Evolutionary conservation across 2,797 vertebrate genomes (phyloP).

Genomic region (Chrosomus eos): DNA sequence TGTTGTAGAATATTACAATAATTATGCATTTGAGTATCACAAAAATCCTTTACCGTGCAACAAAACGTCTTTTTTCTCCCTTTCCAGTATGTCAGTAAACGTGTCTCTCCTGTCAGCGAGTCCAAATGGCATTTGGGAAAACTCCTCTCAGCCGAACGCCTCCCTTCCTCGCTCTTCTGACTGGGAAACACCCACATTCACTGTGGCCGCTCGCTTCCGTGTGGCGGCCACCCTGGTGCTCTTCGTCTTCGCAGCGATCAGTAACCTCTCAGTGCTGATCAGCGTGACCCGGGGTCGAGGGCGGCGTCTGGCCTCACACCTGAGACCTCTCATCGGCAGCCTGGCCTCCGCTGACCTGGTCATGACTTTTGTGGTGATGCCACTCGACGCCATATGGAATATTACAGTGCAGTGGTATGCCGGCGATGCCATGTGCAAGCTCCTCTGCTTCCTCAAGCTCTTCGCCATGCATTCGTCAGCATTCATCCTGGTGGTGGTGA

Average conservation of each 20-base stretch:
- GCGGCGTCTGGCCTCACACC: conserved; percentile 73
- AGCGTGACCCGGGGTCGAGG: conserved; percentile 73
- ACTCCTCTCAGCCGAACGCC: conserved; percentile 39
- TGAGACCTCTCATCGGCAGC: conserved; percentile 83
- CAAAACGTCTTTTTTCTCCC: neutral
- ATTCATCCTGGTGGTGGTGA: conserved; percentile 88
- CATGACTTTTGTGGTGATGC: conserved; percentile 87
- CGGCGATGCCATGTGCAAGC: conserved; percentile 79
- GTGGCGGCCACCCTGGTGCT: conserved; percentile 82
- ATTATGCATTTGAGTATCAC: neutral
- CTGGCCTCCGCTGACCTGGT: conserved; percentile 84
- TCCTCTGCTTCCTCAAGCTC: conserved; percentile 88
- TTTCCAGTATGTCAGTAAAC: conserved; percentile 57
- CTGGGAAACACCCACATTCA: conserved; percentile 81
- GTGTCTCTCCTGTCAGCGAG: conserved; percentile 34
- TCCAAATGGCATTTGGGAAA: conserved; percentile 37
- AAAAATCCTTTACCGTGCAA: neutral
- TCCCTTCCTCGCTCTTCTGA: neutral
- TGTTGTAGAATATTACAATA: neutral
- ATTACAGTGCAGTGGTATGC: conserved; percentile 88
- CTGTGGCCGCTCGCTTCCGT: conserved; percentile 79
- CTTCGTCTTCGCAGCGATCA: conserved; percentile 76
- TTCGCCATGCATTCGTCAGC: conserved; percentile 88
- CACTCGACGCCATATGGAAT: conserved; percentile 86
- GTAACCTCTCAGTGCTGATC: conserved; percentile 83